phyloP scores from a whole-genome alignment of 1,140 invertebrate species.

The Macrobrachium rosenbergii region DNA sequence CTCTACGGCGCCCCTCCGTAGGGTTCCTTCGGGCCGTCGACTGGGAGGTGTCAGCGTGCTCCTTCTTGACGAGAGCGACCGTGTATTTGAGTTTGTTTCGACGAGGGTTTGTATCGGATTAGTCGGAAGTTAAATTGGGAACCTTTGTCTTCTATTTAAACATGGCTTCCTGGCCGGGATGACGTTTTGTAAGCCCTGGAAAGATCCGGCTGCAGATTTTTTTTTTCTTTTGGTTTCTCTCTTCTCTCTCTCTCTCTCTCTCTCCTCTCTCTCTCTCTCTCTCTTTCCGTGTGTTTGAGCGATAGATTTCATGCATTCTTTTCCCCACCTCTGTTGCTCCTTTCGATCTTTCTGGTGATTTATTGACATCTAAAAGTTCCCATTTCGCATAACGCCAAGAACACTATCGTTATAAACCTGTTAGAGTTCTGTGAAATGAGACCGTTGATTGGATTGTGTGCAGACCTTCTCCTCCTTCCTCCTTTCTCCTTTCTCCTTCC shows the following conservation, averaged over 20 bases:
- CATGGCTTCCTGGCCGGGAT: conserved; percentile 60
- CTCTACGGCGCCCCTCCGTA: neutral
- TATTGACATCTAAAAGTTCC: too few relatives aligned
- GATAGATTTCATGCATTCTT: too few relatives aligned
- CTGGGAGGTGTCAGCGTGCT: neutral
- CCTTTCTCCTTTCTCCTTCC: too few relatives aligned
- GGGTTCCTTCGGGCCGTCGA: neutral
- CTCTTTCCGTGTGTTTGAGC: neutral
- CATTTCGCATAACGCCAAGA: too few relatives aligned
- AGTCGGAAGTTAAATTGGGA: conserved; percentile 63
- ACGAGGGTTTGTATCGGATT: conserved; percentile 61
- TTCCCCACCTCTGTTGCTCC: too few relatives aligned
- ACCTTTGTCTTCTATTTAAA: conserved; percentile 65
- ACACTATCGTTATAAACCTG: too few relatives aligned
- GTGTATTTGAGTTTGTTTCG: conserved; percentile 64
- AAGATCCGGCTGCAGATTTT: conserved; percentile 46
- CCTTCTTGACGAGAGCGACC: conserved; percentile 23
- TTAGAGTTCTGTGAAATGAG: too few relatives aligned
- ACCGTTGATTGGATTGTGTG: too few relatives aligned
- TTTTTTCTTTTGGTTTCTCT: too few relatives aligned
- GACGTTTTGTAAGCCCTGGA: conserved; percentile 57
- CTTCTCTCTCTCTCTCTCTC: neutral
- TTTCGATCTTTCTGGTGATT: too few relatives aligned
- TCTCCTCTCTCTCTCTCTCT: conserved; percentile 13
- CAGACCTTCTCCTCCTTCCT: too few relatives aligned